A percentile compares a stretch with the other conserved stretches of the same genome.
phyloP scores from a whole-genome alignment of 2,113 vertebrate species.

The Cyanocitta stelleri region DNA sequence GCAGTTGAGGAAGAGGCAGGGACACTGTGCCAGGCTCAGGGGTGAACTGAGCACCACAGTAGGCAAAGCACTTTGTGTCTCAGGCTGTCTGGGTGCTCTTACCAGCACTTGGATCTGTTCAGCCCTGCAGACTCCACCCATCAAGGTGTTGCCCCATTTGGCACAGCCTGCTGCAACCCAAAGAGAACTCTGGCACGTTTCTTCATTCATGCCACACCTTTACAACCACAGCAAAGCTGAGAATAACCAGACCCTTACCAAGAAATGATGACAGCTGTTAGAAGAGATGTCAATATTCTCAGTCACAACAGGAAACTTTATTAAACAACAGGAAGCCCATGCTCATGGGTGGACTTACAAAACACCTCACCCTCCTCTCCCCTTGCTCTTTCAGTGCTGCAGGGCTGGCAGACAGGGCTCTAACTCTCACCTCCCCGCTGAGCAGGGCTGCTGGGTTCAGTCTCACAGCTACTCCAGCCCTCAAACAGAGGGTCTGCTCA shows the following conservation, averaged over 20 bases:
- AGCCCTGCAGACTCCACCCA: not conserved
- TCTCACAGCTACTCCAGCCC: not conserved
- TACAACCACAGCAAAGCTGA: not conserved
- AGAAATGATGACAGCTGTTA: not conserved
- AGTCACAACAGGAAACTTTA: conserved; percentile 48
- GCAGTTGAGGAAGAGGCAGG: not conserved
- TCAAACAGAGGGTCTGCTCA: not conserved
- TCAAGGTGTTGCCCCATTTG: not conserved
- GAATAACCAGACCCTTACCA: not conserved
- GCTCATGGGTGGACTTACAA: not conserved
- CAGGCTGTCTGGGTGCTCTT: not conserved
- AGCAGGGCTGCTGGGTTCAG: not conserved
- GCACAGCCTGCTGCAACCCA: not conserved
- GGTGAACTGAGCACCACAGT: not conserved
- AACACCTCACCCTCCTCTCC: conserved; percentile 18
- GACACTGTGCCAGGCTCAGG: not conserved
- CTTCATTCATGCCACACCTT: not conserved
- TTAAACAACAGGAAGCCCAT: conserved; percentile 60
- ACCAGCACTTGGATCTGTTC: not conserved
- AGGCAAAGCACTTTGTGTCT: not conserved
- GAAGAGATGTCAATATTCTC: not conserved
- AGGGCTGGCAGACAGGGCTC: not conserved
- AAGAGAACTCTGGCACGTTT: not conserved
- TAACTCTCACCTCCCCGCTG: not conserved
- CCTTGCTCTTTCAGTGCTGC: not conserved